Evolutionary conservation across 1,140 invertebrate species (phyloP).

Genomic region (Pseudomyrmex cubaensis): DNA sequence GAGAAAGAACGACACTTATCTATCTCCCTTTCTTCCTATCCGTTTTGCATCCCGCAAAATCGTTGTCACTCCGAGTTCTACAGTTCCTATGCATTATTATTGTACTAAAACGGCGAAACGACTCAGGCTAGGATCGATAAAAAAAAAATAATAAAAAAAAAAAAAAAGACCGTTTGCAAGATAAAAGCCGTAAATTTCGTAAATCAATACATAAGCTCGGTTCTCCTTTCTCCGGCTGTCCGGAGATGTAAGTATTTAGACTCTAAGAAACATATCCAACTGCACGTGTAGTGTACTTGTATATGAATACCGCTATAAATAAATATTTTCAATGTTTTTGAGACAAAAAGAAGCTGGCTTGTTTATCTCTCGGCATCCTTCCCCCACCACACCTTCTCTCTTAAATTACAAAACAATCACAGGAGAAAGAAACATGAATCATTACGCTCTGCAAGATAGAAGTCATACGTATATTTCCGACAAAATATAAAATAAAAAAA

Average conservation of each 20-base stretch:
- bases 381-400: background rate
- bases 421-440: background rate
- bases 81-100: constrained; percentile 71
- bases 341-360: constrained; percentile 47
- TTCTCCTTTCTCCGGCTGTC: constrained; percentile 75
- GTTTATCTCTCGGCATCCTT: too few relatives aligned
- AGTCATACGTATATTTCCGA: constrained; percentile 60
- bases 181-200: constrained; percentile 67
- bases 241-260: constrained; percentile 76
- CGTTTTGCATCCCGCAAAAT: constrained; percentile 48
- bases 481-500: constrained; percentile 10
- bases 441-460: constrained; percentile 6
- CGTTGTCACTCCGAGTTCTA: constrained; percentile 66
- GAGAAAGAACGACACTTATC: constrained; percentile 66
- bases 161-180: constrained; percentile 38
- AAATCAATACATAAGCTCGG: constrained; percentile 61
- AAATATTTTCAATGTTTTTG: constrained; percentile 82
- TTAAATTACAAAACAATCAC: background rate
- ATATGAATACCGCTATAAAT: constrained; percentile 79
- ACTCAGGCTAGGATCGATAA: constrained; percentile 60
- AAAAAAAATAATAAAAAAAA: too few relatives aligned
- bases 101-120: constrained; percentile 64
- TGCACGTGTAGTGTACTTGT: constrained; percentile 80
- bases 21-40: background rate
- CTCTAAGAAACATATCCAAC: constrained; percentile 77